These are phyloP conservation scores for Pyrgus malvae DNA, from an alignment of 2,888 invertebrate genomes.

Conservation along the genomic window DNA sequence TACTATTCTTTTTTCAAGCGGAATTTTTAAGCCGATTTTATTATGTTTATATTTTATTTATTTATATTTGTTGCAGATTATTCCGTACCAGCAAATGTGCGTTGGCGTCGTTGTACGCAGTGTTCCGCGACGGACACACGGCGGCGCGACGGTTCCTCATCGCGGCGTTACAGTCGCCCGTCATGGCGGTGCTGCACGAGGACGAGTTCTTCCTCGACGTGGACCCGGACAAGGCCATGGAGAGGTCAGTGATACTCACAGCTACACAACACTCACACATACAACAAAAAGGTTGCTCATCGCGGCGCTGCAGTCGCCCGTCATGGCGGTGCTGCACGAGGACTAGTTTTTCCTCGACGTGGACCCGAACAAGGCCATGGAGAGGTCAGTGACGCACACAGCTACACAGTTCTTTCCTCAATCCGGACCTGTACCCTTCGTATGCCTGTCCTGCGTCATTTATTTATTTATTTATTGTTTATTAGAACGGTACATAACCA, in stretches of 20 bases:
- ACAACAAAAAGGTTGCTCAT: slow-evolving; percentile 87
- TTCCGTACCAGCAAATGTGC: slow-evolving; percentile 93
- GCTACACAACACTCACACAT: not conserved
- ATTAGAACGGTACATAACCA: too few relatives aligned
- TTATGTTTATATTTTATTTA: not conserved
- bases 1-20: too few relatives aligned
- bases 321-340: slow-evolving; percentile 94
- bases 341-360: slow-evolving; percentile 96
- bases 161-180: slow-evolving; percentile 94
- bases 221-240: slow-evolving; percentile 92
- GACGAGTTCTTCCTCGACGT: slow-evolving; percentile 96
- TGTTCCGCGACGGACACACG: slow-evolving; percentile 93
- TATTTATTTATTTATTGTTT: too few relatives aligned
- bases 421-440: too few relatives aligned
- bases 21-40: too few relatives aligned
- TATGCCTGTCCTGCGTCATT: too few relatives aligned
- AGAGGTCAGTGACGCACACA: slow-evolving; percentile 70
- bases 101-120: slow-evolving; percentile 92
- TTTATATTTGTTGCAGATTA: slow-evolving; percentile 79
- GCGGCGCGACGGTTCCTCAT: slow-evolving; percentile 96
- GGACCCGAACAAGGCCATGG: slow-evolving; percentile 92
- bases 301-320: slow-evolving; percentile 94
- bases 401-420: too few relatives aligned
- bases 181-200: slow-evolving; percentile 94
- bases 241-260: slow-evolving; percentile 71